Evolutionary conservation across 2,797 vertebrate species (phyloP).

Genomic region (Percopsis omiscomaycus): DNA sequence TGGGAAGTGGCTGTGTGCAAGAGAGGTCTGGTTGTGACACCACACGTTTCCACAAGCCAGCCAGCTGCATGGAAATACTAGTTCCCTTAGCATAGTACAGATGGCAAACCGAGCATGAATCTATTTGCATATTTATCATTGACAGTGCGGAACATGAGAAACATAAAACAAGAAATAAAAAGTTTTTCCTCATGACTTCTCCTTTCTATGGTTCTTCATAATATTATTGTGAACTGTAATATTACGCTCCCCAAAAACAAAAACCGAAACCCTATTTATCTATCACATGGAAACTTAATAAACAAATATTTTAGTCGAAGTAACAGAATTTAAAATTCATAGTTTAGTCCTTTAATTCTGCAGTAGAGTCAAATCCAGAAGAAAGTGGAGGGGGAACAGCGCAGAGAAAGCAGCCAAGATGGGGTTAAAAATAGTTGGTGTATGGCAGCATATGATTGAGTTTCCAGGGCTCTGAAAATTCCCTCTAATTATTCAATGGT

Average conservation of each 20-base stretch:
- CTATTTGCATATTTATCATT: conserved; percentile 63
- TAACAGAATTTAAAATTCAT: conserved; percentile 47
- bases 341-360: conserved; percentile 47
- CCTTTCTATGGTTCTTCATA: too few species aligned
- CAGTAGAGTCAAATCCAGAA: conserved; percentile 33
- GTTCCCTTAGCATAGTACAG: conserved; percentile 56
- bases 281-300: conserved; percentile 20
- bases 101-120: conserved; percentile 70
- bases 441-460: conserved; percentile 83
- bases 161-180: conserved; percentile 52
- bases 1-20: conserved; percentile 70
- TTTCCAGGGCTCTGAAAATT: conserved; percentile 87
- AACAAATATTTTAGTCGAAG: conserved; percentile 32
- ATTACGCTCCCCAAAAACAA: neutral
- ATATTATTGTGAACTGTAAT: too few species aligned
- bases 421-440: conserved; percentile 87
- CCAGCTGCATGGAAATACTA: conserved; percentile 51
- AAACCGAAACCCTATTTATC: conserved; percentile 1
- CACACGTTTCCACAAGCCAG: conserved; percentile 63
- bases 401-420: conserved; percentile 61
- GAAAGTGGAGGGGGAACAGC: conserved; percentile 43
- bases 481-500: conserved; percentile 92
- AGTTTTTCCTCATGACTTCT: conserved; percentile 11
- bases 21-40: conserved; percentile 67
- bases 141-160: conserved; percentile 25